Conservation (phyloP, 2,888 invertebrate genomes). For the Acanthosepion lycidas region DNA sequence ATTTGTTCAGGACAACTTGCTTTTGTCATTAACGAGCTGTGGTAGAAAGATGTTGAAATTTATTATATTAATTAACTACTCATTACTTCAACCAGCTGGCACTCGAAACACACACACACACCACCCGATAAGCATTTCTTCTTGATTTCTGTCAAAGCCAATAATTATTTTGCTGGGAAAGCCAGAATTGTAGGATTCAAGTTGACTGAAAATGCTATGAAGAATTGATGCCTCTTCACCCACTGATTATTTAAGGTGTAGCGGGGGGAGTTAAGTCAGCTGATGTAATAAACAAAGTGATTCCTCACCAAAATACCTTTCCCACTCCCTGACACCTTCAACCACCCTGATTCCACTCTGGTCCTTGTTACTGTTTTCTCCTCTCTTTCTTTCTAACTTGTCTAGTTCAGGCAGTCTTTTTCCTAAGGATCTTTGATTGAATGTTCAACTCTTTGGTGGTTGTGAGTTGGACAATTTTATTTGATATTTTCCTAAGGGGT, state of each 20-base stretch:
- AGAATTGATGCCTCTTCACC: not conserved
- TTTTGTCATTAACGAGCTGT: not conserved
- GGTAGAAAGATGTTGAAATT: not conserved
- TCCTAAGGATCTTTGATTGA: not conserved
- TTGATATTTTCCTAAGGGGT: not conserved
- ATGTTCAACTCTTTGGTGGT: not conserved
- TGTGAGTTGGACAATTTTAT: not conserved
- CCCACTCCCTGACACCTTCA: not conserved
- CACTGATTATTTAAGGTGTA: not conserved
- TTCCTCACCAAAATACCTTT: not conserved
- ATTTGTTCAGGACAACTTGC: not conserved
- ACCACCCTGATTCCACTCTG: not conserved
- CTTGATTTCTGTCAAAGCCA: constrained; percentile 33
- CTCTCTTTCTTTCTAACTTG: not conserved
- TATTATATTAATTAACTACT: constrained; percentile 8
- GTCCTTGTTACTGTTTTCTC: not conserved
- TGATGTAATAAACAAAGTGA: not conserved
- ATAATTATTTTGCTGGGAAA: not conserved
- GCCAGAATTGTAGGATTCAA: not conserved
- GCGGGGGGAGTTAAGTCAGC: not conserved
- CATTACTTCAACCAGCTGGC: not conserved
- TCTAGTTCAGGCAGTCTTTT: not conserved
- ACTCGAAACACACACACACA: not conserved
- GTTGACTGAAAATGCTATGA: not conserved
- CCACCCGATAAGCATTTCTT: not conserved